Evolutionary conservation across 2,797 vertebrate species (phyloP), one percentile per base, ranked within the genome.

Genomic region (Toxotes lorentzi): DNA sequence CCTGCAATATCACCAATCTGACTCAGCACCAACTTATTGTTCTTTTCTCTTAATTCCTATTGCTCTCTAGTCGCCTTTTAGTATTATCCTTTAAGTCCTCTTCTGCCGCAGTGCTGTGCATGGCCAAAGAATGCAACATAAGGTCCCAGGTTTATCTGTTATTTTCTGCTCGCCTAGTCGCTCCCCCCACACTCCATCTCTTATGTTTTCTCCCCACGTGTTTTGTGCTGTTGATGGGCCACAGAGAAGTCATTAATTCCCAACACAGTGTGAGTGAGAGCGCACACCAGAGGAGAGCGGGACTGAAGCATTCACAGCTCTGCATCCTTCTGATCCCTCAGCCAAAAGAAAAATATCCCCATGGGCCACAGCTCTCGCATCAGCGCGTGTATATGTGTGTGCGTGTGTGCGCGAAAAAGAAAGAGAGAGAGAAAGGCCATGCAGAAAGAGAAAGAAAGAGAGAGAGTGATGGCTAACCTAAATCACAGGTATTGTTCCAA

Each of bases 211-310:
- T 73, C 75, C 76, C 86, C 76, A 74, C 63, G 76, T 88, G 87
- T 84, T 88, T 85, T 73, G 79, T 76, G 66, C 73, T 89, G 81
- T 84, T 92, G 91, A 91, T 91, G 89, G 91, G 86, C 89, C 83
- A 85, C 89, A 84, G 86, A 86, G 87, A 91, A 90, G 88, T 86
- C 88, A 91, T 91, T 92, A 93, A 93, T 93, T 93, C 92, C 88
- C 88, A 79, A 60, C 87, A 80, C 91, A 83, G 89, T 79, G 74
- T 86, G 88, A 90, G 83, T 47, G 60, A 82, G 85, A 85, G 87
- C 73, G 32, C 90, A 79, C 83, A 86, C 86, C 85, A 87, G 83
- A 90, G 87, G 86, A 89, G 84, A 87, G 79, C 69, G 54, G 61
- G 86, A 74, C 91, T 87, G 91, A 94, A 82, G 86, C 89, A 86